Evolutionary conservation across 2,888 invertebrate species (phyloP), one percentile per base, ranked within the genome.

Genomic region (Xylophagus ater): DNA sequence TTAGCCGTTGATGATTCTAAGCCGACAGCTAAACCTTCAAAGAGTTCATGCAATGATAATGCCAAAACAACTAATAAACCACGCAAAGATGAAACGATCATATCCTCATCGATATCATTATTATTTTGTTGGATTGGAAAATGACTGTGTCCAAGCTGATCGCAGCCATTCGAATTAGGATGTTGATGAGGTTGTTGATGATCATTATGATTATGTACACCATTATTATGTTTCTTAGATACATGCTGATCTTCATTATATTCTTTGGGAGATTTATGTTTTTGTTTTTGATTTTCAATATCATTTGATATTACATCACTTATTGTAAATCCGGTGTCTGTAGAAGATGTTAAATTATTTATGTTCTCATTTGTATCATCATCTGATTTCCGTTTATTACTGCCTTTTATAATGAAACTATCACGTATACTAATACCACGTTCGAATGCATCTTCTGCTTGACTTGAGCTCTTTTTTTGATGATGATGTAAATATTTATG

Each of bases 21-120:
- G 0, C 87, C 87, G 10, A 88, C 81, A 10, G 87, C 82, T 36
- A 87, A 66, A 14, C 87, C 89, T 67, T 89, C 88, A 54, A 89
- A 86, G 1, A 87, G 67, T 55, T 88, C 88, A 56, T 89, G 89
- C 41, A 89, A 75, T 9, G 87, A 86, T 15, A 89, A 66, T 2
- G 88, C 89, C 31, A 87, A 65, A 1, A 89, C 84, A 35, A 88
- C 79, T 37, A 89, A 70, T 14, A 89, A 65, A 13, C 82, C 87
- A 45, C 81, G 73, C 33, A 85, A 63, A 0, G 64, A 64, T 3
- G 64, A 58, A 0, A 53, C 42, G 4, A 52, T 43, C 13, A 54
- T 46, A 48, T 64, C 65, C 48, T 66, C 66, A 10, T 66, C 66
- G 4, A 18, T 45, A 39, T 39, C 42, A 4, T 31, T 32, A 4